Evolutionary conservation across 2,888 invertebrate genomes (phyloP), one percentile per base, ranked within the genome.

Genomic region (Apodemia mormo): DNA sequence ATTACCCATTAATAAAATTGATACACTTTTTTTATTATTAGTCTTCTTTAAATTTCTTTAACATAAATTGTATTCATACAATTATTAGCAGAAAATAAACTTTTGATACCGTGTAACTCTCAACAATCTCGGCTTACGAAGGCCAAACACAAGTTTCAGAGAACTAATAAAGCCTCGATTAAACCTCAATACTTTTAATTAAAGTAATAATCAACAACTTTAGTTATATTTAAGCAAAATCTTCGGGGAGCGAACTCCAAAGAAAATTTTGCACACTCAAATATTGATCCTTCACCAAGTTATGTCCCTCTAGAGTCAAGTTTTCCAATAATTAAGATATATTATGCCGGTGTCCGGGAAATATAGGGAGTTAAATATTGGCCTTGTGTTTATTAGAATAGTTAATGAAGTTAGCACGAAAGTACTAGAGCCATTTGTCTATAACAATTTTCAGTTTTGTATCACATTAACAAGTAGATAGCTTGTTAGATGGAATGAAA

Each of bases 281-380:
- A 33, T 54, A n/a, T 54, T 33, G 30, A 54, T 67, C 52, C 67
- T 33, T 14, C 67, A n/a, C 12, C 49, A 49, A 52, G n/a, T 52
- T 52, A n/a, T 33, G 66, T 67, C 54, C 67, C 67, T 3, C 30
- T 10, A 52, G 67, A 14, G 14, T 33, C 14, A 33, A 49, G 37
- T 52, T 67, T 67, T 33, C 64, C 49, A 64, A 64, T 68, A 68
- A 68, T 68, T 14, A 64, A 68, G 64, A 68, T 52, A 64, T 37
- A 68, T 64, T 33, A 40, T 14, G n/a, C 49, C 30, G 33, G 22
- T 22, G 56, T 40, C 33, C 49, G 45, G 10, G n/a, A 58, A 58
- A 58, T 12, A 58, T 58, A 7, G 29, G 8, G 2, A 33, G 12
- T 12, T 58, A 10, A 58, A 58, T 29, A 58, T 12, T 29, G 30